A percentile compares a stretch with the other conserved stretches of the same genome.
Conservation (phyloP, 92 coral and sea anemone species). For the Epizoanthus stellaris region DNA sequence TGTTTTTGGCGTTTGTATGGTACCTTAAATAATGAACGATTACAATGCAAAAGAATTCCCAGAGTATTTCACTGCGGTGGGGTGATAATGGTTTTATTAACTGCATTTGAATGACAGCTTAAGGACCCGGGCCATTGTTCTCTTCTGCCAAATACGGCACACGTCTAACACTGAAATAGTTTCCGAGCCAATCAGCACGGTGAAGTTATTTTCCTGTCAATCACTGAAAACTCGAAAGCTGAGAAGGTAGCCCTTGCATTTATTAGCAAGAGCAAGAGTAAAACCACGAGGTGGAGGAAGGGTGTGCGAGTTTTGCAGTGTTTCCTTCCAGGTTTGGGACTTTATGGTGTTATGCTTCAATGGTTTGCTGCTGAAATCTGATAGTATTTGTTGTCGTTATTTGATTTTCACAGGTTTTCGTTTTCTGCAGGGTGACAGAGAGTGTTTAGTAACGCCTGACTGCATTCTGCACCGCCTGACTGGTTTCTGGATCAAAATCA, state of each 20-base stretch:
- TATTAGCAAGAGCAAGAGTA: conserved; percentile 37
- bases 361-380: conserved; percentile 89
- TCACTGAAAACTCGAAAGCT: conserved; percentile 49
- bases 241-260: conserved; percentile 56
- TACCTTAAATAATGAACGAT: conserved; percentile 8
- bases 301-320: conserved; percentile 49
- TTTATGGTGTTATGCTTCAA: conserved; percentile 75
- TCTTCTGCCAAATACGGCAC: conserved; percentile 38
- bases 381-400: conserved; percentile 93
- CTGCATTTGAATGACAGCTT: conserved; percentile 62
- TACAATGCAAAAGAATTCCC: conserved; percentile 43
- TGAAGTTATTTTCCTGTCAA: conserved; percentile 40
- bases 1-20: conserved; percentile 10
- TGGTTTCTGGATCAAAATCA: conserved; percentile 96
- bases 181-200: conserved; percentile 49
- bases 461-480: conserved; percentile 99
- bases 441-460: conserved; percentile 99
- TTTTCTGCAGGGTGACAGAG: conserved; percentile 89
- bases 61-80: conserved; percentile 24
- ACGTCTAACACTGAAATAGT: conserved; percentile 26
- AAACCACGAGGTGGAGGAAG: conserved; percentile 59
- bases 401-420: conserved; percentile 98
- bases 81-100: conserved; percentile 68
- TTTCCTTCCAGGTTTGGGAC: conserved; percentile 22
- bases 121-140: conserved; percentile 36